A percentile compares a stretch with the other conserved stretches of the same genome.
Evolutionary conservation across 2,797 vertebrate genomes (phyloP).

Genomic region (Siniperca obscura): DNA sequence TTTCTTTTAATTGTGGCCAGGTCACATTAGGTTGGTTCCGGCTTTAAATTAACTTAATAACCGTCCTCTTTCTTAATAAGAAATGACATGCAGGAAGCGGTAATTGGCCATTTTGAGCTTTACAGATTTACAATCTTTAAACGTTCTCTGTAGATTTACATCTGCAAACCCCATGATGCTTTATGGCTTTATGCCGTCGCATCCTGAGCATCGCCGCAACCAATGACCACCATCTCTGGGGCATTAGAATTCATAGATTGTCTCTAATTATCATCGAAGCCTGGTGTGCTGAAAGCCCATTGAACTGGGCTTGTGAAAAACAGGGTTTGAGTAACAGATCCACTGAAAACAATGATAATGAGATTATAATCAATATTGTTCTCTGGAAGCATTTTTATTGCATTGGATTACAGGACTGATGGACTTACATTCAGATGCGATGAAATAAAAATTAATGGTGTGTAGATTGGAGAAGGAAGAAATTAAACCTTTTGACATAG

Average conservation of each 20-base stretch:
- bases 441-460: slow-evolving; percentile 25
- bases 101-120: slow-evolving; percentile 67
- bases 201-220: slow-evolving; percentile 32
- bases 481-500: slow-evolving; percentile 31
- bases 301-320: slow-evolving; percentile 28
- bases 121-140: slow-evolving; percentile 59
- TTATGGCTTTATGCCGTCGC: slow-evolving; percentile 39
- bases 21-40: slow-evolving; percentile 2
- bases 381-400: slow-evolving; percentile 37
- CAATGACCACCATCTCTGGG: slow-evolving; percentile 29
- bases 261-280: slow-evolving; percentile 63
- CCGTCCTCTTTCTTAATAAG: slow-evolving; percentile 20
- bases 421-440: slow-evolving; percentile 32
- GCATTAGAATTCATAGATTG: slow-evolving; percentile 62
- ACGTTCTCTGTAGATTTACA: slow-evolving; percentile 45
- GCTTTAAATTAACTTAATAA: slow-evolving; percentile 18
- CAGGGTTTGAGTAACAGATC: slow-evolving; percentile 32
- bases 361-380: slow-evolving; percentile 47
- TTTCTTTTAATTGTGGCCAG: slow-evolving; percentile 5
- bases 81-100: slow-evolving; percentile 42
- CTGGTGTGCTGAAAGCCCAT: slow-evolving; percentile 39
- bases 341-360: slow-evolving; percentile 28
- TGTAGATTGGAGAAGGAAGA: slow-evolving; percentile 16
- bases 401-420: slow-evolving; percentile 17
- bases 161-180: slow-evolving; percentile 48